phyloP scores from a whole-genome alignment of 2,113 vertebrate species.

The Pampusana beccarii region DNA sequence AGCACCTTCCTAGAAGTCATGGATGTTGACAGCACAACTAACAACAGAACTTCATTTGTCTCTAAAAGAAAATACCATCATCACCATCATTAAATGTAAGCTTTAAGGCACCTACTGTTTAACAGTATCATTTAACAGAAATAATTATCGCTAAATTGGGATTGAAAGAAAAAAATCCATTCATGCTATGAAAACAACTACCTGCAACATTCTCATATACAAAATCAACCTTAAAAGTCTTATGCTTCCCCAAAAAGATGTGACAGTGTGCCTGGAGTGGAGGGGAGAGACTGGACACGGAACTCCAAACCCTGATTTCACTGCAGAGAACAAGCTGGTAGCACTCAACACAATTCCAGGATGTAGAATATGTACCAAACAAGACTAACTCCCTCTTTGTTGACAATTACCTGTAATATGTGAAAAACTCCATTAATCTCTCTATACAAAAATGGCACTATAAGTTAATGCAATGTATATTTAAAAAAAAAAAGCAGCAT shows the following conservation, averaged over 20 bases:
- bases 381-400: background rate
- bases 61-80: background rate
- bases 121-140: background rate
- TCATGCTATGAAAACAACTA: background rate
- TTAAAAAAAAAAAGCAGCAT: no score
- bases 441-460: background rate
- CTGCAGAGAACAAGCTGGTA: background rate
- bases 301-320: background rate
- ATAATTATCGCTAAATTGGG: background rate
- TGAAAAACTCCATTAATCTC: background rate
- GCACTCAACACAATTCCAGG: background rate
- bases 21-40: background rate
- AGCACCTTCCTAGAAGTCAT: background rate
- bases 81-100: background rate
- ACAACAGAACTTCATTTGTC: background rate
- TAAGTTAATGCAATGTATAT: no score
- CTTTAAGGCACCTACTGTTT: background rate
- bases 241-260: background rate
- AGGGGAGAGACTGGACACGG: fast-evolving
- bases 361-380: fast-evolving
- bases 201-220: background rate
- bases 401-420: background rate
- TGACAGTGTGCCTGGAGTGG: background rate
- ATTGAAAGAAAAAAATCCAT: background rate
- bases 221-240: background rate